Conservation (phyloP, 2,113 vertebrate genomes). For the Corythornis vintsioides region DNA sequence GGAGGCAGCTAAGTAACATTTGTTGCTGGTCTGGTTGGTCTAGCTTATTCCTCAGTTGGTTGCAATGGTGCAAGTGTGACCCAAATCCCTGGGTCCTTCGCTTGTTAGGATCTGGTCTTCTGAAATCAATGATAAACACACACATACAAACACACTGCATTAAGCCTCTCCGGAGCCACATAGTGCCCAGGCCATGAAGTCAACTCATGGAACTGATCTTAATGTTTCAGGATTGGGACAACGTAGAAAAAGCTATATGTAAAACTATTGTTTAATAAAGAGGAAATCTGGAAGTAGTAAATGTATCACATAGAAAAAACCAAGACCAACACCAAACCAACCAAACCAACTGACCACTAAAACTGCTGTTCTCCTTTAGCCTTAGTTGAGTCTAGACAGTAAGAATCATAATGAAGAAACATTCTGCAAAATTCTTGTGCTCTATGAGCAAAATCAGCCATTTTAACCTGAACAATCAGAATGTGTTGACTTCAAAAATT, state of each 20-base stretch:
- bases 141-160: not conserved
- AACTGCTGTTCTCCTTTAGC: not conserved
- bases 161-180: not conserved
- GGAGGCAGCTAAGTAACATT: not conserved
- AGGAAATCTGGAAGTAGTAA: not conserved
- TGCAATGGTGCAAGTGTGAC: not conserved
- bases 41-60: not conserved
- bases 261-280: not conserved
- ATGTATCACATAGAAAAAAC: not conserved
- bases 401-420: not conserved
- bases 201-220: not conserved
- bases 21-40: not conserved
- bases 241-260: not conserved
- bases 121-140: not conserved
- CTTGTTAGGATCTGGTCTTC: not conserved
- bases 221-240: not conserved
- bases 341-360: not conserved
- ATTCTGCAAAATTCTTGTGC: not conserved
- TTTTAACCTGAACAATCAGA: not conserved
- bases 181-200: not conserved
- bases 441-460: not conserved
- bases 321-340: not conserved
- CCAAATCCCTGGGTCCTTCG: not conserved
- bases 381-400: not conserved
- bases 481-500: not conserved